Percentiles rank a stretch among this genome's conserved stretches.
phyloP scores from a whole-genome alignment of 2,113 vertebrate genomes.

The Petrocephalus zakoni region DNA sequence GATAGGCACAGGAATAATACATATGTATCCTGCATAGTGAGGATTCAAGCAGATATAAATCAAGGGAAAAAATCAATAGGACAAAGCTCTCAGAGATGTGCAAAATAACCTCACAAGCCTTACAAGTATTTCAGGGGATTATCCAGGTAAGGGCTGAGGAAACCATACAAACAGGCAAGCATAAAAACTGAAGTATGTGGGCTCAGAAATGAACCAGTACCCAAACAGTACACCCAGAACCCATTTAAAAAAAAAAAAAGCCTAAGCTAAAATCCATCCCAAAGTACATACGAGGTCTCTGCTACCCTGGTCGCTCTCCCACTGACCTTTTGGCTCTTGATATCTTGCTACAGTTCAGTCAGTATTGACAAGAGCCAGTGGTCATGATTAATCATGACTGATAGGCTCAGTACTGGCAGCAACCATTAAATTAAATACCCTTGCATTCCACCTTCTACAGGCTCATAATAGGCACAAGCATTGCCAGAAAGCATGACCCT shows the following conservation, averaged over 20 bases:
- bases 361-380: neutral
- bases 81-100: neutral
- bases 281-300: neutral
- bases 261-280: neutral
- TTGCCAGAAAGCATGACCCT: neutral
- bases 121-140: neutral
- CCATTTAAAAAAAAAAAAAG: neutral
- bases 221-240: neutral
- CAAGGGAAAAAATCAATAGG: neutral
- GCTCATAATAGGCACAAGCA: neutral
- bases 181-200: neutral
- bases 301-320: neutral
- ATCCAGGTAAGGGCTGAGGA: neutral
- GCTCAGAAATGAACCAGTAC: neutral
- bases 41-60: neutral
- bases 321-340: neutral
- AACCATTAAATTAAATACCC: neutral
- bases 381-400: conserved; percentile 5
- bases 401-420: neutral
- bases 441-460: neutral
- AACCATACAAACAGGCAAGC: neutral
- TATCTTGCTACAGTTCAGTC: neutral
- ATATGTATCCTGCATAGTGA: neutral
- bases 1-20: neutral
- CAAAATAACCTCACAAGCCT: neutral